A percentile compares a stretch with the other conserved stretches of the same genome.
These are phyloP conservation scores for Catharus minimus DNA, from an alignment of 2,113 vertebrate species.

Conservation along the genomic window DNA sequence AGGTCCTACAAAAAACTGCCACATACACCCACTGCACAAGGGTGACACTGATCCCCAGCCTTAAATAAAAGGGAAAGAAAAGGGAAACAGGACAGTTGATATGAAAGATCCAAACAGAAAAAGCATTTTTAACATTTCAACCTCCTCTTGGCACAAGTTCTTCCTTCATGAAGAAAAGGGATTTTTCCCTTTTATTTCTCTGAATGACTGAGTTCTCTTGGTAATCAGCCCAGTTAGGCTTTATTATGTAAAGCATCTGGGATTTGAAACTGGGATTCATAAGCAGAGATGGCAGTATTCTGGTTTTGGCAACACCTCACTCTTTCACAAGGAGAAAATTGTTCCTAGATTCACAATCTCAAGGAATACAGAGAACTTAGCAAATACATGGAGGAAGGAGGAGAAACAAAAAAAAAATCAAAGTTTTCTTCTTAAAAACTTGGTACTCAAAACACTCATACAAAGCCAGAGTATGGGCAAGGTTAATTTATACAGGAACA, in stretches of 20 bases:
- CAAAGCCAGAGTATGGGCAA: background rate
- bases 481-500: background rate
- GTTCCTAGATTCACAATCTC: slow-evolving; percentile 27
- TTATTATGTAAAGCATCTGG: slow-evolving; percentile 69
- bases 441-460: background rate
- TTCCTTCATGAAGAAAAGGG: slow-evolving; percentile 36
- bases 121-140: slow-evolving; percentile 59
- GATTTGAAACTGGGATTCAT: slow-evolving; percentile 70
- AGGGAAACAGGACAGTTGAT: slow-evolving; percentile 1
- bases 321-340: slow-evolving; percentile 55
- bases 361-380: slow-evolving; percentile 32
- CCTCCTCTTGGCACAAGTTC: slow-evolving; percentile 12
- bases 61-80: background rate
- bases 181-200: slow-evolving; percentile 58
- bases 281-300: slow-evolving; percentile 65
- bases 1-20: background rate
- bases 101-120: slow-evolving; percentile 53
- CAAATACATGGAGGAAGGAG: background rate
- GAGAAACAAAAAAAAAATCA: background rate
- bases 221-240: slow-evolving; percentile 63
- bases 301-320: slow-evolving; percentile 48
- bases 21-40: background rate
- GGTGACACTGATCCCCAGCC: background rate
- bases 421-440: background rate
- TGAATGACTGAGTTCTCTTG: slow-evolving; percentile 65